phyloP scores from a whole-genome alignment of 2,797 vertebrate species.

The Cebuella pygmaea region DNA sequence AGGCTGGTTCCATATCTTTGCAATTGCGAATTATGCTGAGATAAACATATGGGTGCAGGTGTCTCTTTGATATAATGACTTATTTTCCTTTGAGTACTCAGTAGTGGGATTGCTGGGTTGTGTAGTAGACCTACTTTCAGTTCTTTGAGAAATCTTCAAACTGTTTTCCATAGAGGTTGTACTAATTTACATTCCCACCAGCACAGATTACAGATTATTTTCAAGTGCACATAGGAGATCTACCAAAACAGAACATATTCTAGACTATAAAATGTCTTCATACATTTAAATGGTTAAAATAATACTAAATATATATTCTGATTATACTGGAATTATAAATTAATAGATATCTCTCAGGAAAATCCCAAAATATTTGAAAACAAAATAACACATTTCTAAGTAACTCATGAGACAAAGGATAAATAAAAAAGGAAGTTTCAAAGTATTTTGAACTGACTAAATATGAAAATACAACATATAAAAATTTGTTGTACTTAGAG shows the following conservation, averaged over 20 bases:
- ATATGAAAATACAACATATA: background rate
- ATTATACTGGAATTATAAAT: background rate
- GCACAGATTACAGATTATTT: background rate
- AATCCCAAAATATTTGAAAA: slow-evolving; percentile 28
- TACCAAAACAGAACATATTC: background rate
- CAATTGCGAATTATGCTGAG: background rate
- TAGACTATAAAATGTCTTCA: background rate
- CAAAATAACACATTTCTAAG: background rate
- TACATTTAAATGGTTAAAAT: slow-evolving; percentile 4
- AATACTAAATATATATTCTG: background rate
- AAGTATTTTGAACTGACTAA: background rate
- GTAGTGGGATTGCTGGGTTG: background rate
- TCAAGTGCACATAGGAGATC: background rate
- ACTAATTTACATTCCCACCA: background rate
- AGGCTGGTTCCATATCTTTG: background rate
- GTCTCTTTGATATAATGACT: background rate
- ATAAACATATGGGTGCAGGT: background rate
- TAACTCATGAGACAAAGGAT: background rate
- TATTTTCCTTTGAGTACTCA: background rate
- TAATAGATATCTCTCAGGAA: background rate
- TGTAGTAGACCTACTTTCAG: background rate
- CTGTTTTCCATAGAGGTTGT: background rate
- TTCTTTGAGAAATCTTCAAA: background rate
- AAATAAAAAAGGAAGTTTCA: background rate
- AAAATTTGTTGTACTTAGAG: background rate